A percentile compares a stretch with the other conserved stretches of the same genome.
Evolutionary conservation across 2,888 invertebrate species (phyloP).

Genomic region (Nowickia ferox): DNA sequence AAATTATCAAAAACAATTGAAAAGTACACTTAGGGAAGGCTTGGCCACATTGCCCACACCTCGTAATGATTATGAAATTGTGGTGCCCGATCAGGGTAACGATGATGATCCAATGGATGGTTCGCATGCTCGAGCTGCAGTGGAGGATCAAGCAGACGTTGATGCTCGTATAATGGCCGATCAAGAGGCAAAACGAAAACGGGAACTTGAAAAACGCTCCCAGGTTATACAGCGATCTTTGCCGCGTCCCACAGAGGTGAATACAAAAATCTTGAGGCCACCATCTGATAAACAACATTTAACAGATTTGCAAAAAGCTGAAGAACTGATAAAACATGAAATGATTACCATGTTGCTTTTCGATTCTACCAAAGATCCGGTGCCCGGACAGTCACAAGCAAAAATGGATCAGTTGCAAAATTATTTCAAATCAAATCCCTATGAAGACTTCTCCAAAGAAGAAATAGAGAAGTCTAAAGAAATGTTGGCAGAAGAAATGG

Average conservation of each 20-base stretch:
- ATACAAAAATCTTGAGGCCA: constrained; percentile 91
- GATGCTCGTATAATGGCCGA: constrained; percentile 89
- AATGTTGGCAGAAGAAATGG: constrained; percentile 92
- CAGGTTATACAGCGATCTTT: constrained; percentile 93
- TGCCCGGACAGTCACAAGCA: constrained; percentile 82
- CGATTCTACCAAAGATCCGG: constrained; percentile 92
- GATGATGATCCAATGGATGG: constrained; percentile 82
- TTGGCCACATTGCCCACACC: constrained; percentile 93
- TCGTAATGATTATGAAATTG: constrained; percentile 99
- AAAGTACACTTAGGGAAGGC: constrained; percentile 90
- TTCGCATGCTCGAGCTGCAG: constrained; percentile 82
- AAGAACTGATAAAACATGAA: constrained; percentile 97
- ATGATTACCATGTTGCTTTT: constrained; percentile 98
- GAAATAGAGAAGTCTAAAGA: constrained; percentile 88
- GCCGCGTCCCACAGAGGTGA: constrained; percentile 94
- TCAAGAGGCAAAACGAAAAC: constrained; percentile 86
- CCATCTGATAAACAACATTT: constrained; percentile 90
- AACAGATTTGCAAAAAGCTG: constrained; percentile 95
- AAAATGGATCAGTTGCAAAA: constrained; percentile 87
- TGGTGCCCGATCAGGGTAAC: constrained; percentile 94
- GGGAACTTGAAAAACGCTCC: constrained; percentile 88
- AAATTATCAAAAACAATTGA: constrained; percentile 88
- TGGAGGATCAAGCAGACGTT: constrained; percentile 94
- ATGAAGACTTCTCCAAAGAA: constrained; percentile 88
- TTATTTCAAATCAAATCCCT: constrained; percentile 94